A percentile compares a stretch with the other conserved stretches of the same genome.
phyloP scores from a whole-genome alignment of 2,113 vertebrate species.

The Eulemur rufifrons region DNA sequence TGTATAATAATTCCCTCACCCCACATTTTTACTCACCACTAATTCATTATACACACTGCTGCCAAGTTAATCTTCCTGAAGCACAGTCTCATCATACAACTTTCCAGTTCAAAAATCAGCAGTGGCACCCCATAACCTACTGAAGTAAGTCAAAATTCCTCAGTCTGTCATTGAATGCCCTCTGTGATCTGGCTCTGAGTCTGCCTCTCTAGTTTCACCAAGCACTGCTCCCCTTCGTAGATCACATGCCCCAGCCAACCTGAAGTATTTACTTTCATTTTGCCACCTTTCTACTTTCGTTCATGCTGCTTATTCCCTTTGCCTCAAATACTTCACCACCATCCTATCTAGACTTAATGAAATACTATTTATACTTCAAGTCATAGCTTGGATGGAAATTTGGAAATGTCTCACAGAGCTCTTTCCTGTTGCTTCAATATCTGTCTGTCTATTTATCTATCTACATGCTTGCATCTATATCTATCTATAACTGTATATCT shows the following conservation, averaged over 20 bases:
- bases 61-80: neutral
- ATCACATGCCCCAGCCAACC: neutral
- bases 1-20: neutral
- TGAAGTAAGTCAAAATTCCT: neutral
- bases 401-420: neutral
- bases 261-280: conserved; percentile 15
- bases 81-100: neutral
- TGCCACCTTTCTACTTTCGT: neutral
- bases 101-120: conserved; percentile 10
- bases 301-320: neutral
- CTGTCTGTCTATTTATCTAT: neutral
- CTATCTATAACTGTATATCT: neutral
- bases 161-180: neutral
- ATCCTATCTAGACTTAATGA: neutral
- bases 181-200: neutral
- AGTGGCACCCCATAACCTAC: neutral
- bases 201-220: neutral
- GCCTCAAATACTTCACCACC: neutral
- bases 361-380: conserved; percentile 3
- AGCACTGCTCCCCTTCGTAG: neutral
- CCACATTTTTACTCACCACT: neutral
- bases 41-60: neutral
- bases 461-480: neutral
- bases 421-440: neutral
- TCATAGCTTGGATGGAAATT: neutral